Percentiles rank a stretch among this genome's conserved stretches.
Conservation (phyloP, 92 coral and sea anemone genomes). For the Zoanthus gigantus region DNA sequence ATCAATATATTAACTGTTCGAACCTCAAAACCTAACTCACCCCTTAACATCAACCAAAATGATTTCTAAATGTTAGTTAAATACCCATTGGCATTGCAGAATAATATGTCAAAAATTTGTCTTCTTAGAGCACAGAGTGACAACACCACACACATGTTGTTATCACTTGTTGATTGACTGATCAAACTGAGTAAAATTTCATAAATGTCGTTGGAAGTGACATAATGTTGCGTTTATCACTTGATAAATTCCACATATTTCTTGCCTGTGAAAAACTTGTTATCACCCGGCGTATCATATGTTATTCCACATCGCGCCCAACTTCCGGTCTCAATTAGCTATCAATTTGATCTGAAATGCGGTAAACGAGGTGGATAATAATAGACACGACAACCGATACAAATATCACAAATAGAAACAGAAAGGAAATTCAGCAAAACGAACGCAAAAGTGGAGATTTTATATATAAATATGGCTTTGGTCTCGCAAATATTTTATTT, state of each 20-base stretch:
- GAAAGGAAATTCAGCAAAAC: not conserved
- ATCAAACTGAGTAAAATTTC: conserved; percentile 27
- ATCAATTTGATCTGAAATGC: conserved; percentile 39
- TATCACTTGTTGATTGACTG: not conserved
- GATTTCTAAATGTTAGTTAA: not conserved
- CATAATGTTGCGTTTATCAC: not conserved
- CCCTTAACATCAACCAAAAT: too few relatives aligned
- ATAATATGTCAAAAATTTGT: not conserved
- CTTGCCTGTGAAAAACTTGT: conserved; percentile 16
- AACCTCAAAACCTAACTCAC: not conserved
- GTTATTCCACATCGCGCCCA: conserved; percentile 42
- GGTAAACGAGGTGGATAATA: conserved; percentile 4
- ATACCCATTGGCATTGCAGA: too few relatives aligned
- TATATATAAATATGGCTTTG: not conserved
- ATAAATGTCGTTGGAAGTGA: conserved; percentile 28
- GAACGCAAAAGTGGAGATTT: conserved; percentile 5
- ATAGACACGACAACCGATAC: conserved; percentile 31
- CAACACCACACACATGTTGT: not conserved
- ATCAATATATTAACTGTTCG: not conserved
- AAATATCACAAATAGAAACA: conserved; percentile 31
- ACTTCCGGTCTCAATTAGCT: conserved; percentile 39
- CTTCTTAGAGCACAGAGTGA: not conserved
- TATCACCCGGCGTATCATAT: conserved; percentile 36
- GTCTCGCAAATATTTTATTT: not conserved
- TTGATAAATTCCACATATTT: conserved; percentile 13